These are phyloP conservation scores for Drosophila silvestris DNA, from an alignment of 2,888 invertebrate genomes.

Conservation along the genomic window DNA sequence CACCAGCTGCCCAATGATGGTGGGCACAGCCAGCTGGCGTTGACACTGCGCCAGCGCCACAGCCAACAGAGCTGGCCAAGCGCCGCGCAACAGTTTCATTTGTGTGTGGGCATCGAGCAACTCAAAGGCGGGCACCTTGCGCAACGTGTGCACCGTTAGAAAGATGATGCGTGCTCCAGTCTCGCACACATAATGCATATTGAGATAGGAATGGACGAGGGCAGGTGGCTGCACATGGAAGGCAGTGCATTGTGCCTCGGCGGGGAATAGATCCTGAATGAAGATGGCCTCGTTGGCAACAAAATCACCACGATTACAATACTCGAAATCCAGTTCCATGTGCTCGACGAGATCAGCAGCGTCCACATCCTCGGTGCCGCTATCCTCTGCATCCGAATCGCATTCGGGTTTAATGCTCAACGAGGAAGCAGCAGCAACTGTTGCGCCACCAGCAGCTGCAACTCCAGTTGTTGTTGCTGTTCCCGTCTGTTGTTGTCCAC, in stretches of 20 bases:
- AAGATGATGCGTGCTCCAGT: slow-evolving; percentile 96
- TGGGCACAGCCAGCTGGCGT: slow-evolving; percentile 90
- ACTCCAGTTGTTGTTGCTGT: neutral
- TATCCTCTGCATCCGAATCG: slow-evolving; percentile 80
- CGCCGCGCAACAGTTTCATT: slow-evolving; percentile 92
- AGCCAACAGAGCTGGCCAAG: slow-evolving; percentile 97
- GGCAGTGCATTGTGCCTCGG: slow-evolving; percentile 88
- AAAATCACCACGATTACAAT: slow-evolving; percentile 74
- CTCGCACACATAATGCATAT: slow-evolving; percentile 97
- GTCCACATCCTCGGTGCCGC: slow-evolving; percentile 70
- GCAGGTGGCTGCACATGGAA: slow-evolving; percentile 92
- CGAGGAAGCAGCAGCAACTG: neutral
- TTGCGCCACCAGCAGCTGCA: slow-evolving; percentile 7
- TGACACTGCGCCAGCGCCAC: slow-evolving; percentile 94
- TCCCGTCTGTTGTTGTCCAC: slow-evolving; percentile 3
- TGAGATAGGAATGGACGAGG: slow-evolving; percentile 94
- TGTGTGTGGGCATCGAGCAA: slow-evolving; percentile 93
- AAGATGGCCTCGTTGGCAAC: slow-evolving; percentile 81
- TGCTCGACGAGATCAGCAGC: slow-evolving; percentile 66
- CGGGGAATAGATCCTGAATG: slow-evolving; percentile 88
- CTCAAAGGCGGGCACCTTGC: slow-evolving; percentile 93
- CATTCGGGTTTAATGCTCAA: slow-evolving; percentile 79
- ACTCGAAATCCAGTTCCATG: slow-evolving; percentile 75
- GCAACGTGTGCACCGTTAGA: slow-evolving; percentile 95
- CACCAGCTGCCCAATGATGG: slow-evolving; percentile 92